Evolutionary conservation across 2,113 vertebrate genomes (phyloP).

Genomic region (Oxyruncus cristatus): DNA sequence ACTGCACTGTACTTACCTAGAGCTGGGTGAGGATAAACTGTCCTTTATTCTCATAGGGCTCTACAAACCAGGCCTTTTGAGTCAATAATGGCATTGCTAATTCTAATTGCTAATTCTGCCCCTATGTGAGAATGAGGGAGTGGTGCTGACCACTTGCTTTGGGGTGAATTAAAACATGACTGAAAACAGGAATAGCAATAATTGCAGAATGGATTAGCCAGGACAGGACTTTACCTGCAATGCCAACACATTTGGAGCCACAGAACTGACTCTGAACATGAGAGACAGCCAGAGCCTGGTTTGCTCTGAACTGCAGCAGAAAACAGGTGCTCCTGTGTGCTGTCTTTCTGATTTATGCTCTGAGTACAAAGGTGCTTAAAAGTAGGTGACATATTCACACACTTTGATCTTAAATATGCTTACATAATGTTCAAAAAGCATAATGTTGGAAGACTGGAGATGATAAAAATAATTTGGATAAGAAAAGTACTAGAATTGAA

Average conservation of each 20-base stretch:
- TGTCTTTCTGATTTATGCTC: background rate
- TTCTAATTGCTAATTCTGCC: background rate
- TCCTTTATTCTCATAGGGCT: background rate
- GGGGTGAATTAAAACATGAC: background rate
- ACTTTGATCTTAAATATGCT: background rate
- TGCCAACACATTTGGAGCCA: background rate
- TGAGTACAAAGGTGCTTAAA: background rate
- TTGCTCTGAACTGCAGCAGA: background rate
- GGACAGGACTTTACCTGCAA: background rate
- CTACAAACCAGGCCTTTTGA: background rate
- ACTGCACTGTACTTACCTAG: background rate
- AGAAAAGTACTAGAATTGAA: background rate
- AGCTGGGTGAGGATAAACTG: background rate
- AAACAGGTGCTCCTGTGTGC: background rate
- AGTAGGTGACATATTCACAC: background rate
- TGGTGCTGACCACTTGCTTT: fast-evolving
- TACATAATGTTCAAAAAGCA: background rate
- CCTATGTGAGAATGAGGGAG: background rate
- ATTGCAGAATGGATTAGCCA: background rate
- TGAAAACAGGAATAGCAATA: background rate
- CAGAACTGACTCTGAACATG: background rate
- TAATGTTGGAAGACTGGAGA: background rate
- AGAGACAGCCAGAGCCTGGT: background rate
- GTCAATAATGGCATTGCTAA: background rate
- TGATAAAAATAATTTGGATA: background rate